These are phyloP conservation scores for Mactromeris polynyma DNA, from an alignment of 2,888 invertebrate genomes.

Conservation along the genomic window DNA sequence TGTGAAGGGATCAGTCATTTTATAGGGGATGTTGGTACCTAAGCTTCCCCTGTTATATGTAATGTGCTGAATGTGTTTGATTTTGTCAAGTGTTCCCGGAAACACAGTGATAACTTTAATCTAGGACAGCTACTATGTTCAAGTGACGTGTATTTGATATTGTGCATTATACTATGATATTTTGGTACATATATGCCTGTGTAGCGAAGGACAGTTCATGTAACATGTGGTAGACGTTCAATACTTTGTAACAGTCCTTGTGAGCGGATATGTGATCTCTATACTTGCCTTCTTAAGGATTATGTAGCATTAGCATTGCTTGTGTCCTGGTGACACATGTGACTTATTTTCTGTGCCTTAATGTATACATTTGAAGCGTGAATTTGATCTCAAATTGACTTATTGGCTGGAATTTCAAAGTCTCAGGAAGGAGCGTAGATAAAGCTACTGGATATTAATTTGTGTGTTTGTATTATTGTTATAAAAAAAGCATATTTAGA, in stretches of 20 bases:
- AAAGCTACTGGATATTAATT: too few species aligned
- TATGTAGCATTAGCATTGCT: neutral
- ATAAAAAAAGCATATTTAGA: too few species aligned
- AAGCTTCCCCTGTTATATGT: too few species aligned
- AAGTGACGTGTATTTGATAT: neutral
- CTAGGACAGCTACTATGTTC: neutral
- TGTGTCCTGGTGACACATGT: neutral
- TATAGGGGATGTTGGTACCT: too few species aligned
- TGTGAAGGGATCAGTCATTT: too few species aligned
- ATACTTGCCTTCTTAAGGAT: neutral
- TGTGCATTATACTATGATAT: neutral
- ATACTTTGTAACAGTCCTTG: neutral
- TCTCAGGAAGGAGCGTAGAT: too few species aligned
- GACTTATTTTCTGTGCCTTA: neutral
- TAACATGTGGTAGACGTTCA: neutral
- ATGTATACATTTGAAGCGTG: neutral
- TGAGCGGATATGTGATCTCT: neutral
- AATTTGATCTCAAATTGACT: too few species aligned
- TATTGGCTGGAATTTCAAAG: too few species aligned
- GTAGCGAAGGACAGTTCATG: neutral
- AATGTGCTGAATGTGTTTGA: neutral
- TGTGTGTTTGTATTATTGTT: too few species aligned
- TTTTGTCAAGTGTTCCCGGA: conserved; percentile 6
- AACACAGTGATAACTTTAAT: neutral
- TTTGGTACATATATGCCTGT: neutral